phyloP scores from a whole-genome alignment of 2,797 vertebrate genomes.

The Erethizon dorsatum region DNA sequence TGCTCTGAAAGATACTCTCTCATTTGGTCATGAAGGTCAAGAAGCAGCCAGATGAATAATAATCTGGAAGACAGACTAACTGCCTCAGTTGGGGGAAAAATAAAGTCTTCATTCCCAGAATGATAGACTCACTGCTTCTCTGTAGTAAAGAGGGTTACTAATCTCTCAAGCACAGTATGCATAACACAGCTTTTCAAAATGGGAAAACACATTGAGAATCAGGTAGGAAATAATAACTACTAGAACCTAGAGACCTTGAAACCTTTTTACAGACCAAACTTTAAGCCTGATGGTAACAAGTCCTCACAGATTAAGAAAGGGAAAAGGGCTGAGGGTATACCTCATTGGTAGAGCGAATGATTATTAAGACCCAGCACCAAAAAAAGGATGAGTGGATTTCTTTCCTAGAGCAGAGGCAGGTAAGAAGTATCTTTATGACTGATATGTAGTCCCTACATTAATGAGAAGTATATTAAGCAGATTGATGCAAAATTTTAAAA shows the following conservation, averaged over 20 bases:
- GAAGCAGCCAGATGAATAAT: slow-evolving; percentile 25
- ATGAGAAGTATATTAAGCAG: neutral
- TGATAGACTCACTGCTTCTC: neutral
- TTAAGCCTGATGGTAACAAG: neutral
- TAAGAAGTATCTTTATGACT: neutral
- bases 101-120: neutral
- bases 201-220: neutral
- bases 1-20: slow-evolving; percentile 61
- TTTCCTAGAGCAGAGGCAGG: neutral
- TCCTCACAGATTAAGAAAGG: slow-evolving; percentile 20
- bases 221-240: neutral
- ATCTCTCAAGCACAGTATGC: neutral
- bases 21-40: slow-evolving; percentile 38
- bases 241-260: neutral
- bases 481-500: slow-evolving; percentile 30
- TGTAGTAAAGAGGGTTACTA: neutral
- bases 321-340: neutral
- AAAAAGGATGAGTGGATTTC: neutral
- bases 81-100: neutral
- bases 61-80: neutral
- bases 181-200: neutral
- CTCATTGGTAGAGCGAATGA: neutral
- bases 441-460: neutral
- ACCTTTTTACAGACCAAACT: neutral
- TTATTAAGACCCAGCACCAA: neutral